A percentile compares a stretch with the other conserved stretches of the same genome.
These are phyloP conservation scores for Forbesichthys agassizii DNA, from an alignment of 2,113 vertebrate genomes.

Conservation along the genomic window DNA sequence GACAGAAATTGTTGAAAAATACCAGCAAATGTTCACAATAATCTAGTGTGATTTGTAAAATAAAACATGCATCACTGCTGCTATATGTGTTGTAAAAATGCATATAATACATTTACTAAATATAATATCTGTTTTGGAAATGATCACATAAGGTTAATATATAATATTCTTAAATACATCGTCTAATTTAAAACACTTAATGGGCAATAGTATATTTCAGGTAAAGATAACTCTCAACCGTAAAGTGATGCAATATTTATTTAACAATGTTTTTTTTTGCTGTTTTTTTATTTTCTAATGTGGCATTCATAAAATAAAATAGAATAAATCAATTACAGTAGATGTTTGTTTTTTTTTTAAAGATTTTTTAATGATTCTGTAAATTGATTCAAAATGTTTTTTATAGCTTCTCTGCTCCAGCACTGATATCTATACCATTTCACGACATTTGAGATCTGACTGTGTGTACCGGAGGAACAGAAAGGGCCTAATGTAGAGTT, in stretches of 20 bases:
- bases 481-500: slow-evolving; percentile 38
- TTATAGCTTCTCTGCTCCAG: slow-evolving; percentile 64
- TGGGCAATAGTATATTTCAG: slow-evolving; percentile 85
- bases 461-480: slow-evolving; percentile 65
- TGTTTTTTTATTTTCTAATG: slow-evolving; percentile 45
- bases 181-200: slow-evolving; percentile 79
- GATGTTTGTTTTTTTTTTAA: slow-evolving; percentile 50
- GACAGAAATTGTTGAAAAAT: slow-evolving; percentile 50
- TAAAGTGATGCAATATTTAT: slow-evolving; percentile 57
- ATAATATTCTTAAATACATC: not conserved
- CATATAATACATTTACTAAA: slow-evolving; percentile 6
- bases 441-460: slow-evolving; percentile 78
- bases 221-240: slow-evolving; percentile 87
- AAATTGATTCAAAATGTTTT: slow-evolving; percentile 52
- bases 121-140: slow-evolving; percentile 8
- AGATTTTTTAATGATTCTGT: slow-evolving; percentile 59
- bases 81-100: slow-evolving; percentile 25
- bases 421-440: slow-evolving; percentile 58
- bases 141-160: slow-evolving; percentile 10
- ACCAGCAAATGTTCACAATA: slow-evolving; percentile 62
- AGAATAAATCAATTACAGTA: slow-evolving; percentile 41
- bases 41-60: slow-evolving; percentile 48
- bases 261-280: slow-evolving; percentile 51
- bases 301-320: slow-evolving; percentile 48
- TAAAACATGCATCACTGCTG: slow-evolving; percentile 44